Conservation (phyloP, 2,797 vertebrate genomes). For the Simalia tracyae region DNA sequence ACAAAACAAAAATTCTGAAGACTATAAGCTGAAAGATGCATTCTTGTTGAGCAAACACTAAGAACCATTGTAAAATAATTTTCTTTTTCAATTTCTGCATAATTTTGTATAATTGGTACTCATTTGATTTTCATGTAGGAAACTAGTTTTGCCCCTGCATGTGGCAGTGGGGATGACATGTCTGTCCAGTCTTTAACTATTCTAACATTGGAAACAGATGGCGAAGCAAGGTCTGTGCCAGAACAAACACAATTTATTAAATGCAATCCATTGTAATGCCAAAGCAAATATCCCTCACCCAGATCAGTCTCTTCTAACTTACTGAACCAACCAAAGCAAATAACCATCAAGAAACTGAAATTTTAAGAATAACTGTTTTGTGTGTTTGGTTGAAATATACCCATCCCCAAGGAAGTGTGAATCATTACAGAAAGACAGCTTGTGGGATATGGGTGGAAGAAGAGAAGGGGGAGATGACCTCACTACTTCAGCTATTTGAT, state of each 20-base stretch:
- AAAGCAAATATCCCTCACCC: constrained; percentile 69
- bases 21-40: background rate
- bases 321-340: constrained; percentile 73
- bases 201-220: constrained; percentile 76
- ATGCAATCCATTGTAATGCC: constrained; percentile 64
- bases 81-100: constrained; percentile 1
- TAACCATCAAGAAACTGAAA: constrained; percentile 68
- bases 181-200: constrained; percentile 66
- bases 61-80: background rate
- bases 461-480: background rate
- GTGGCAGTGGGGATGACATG: constrained; percentile 59
- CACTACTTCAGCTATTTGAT: background rate
- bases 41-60: background rate
- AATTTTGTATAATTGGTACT: constrained; percentile 27
- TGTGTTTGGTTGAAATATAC: constrained; percentile 31
- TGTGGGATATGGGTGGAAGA: background rate
- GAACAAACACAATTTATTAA: constrained; percentile 66
- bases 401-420: background rate
- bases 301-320: constrained; percentile 64
- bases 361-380: constrained; percentile 70
- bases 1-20: background rate
- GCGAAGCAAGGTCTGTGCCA: constrained; percentile 63
- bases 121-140: constrained; percentile 47
- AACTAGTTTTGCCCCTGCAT: constrained; percentile 55
- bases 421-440: background rate